phyloP scores from a whole-genome alignment of 1,140 invertebrate species.

The Drosophila ananassae region DNA sequence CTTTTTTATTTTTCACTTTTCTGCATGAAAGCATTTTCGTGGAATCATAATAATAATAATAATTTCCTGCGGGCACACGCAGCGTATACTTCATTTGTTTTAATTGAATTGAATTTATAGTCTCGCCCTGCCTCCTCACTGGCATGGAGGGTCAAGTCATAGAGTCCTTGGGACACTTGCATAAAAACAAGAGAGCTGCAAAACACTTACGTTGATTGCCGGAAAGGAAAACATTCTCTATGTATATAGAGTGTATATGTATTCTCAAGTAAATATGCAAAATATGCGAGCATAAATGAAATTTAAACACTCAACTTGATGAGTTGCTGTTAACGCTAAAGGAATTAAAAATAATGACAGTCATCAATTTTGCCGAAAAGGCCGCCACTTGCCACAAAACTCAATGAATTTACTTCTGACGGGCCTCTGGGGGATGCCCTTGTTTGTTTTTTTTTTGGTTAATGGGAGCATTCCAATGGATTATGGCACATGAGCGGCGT shows the following conservation, averaged over 20 bases:
- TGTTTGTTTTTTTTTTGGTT: neutral
- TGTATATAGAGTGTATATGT: slow-evolving; percentile 1
- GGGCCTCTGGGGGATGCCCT: neutral
- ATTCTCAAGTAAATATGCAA: slow-evolving; percentile 40
- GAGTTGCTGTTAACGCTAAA: slow-evolving; percentile 76
- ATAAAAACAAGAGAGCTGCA: slow-evolving; percentile 10
- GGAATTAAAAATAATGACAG: slow-evolving; percentile 73
- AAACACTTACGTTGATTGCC: slow-evolving; percentile 70
- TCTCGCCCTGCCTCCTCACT: neutral
- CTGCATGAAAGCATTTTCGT: slow-evolving; percentile 29
- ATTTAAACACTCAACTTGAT: slow-evolving; percentile 80
- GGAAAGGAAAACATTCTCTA: slow-evolving; percentile 18
- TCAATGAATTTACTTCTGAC: slow-evolving; percentile 33
- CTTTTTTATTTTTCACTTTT: slow-evolving; percentile 12
- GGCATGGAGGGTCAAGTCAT: slow-evolving; percentile 21
- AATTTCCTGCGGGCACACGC: slow-evolving; percentile 27
- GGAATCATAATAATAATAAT: slow-evolving; percentile 45
- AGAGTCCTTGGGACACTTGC: slow-evolving; percentile 27
- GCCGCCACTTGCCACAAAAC: slow-evolving; percentile 11
- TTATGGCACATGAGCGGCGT: slow-evolving; percentile 34
- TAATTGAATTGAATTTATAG: slow-evolving; percentile 72
- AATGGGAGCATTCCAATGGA: slow-evolving; percentile 19
- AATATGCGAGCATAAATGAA: slow-evolving; percentile 60
- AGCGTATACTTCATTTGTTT: slow-evolving; percentile 46
- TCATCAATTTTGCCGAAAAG: slow-evolving; percentile 63